Base-by-base conservation (phyloP, 37 sponge, comb jelly and placozoan species). In the Chondrosia reniformis region DNA sequence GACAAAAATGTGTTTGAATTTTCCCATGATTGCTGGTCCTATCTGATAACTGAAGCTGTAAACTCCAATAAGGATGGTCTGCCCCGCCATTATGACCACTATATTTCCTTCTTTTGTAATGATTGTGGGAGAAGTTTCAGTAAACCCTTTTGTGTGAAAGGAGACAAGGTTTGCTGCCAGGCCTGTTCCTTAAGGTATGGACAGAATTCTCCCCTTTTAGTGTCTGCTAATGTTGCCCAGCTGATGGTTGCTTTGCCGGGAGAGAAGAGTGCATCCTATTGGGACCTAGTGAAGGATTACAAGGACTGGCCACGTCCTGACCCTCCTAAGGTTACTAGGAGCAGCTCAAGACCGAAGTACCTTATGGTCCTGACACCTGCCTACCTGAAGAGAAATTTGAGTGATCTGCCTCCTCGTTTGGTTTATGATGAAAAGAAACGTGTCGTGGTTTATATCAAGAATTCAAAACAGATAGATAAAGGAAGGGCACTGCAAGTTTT, bases 1-100 rank as follows among this genome's bases (percentile, higher is more conserved):
- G n/a, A n/a, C n/a, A n/a, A n/a, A n/a, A n/a, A n/a, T n/a, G 67
- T 66, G 9, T 66, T 66, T 32, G 67, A 66, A 34, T 19, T 37
- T 17, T 66, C 67, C 8, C 13, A 30, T 8, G 19, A 31, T 8
- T 34, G 36, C 8, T 66, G 67, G 67, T 5, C 7, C 36, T 8
- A 5, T 31, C 9, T 17, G 21, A 36, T 66, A 12, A 19, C 33
- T 30, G 36, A 34, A 36, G 67, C 32, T 31, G n/a, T n/a, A n/a
- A n/a, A n/a, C n/a, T n/a, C n/a, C n/a, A n/a, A n/a, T n/a, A n/a
- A n/a, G n/a, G n/a, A n/a, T n/a, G n/a, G n/a, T n/a, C n/a, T n/a
- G n/a, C n/a, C n/a, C n/a, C n/a, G n/a, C n/a, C n/a, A n/a, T n/a
- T 66, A 36, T 32, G 39, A 31, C 7, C 22, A 32, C 38, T 36